phyloP scores from a whole-genome alignment of 2,113 vertebrate species.

The Pterocles burchelli region DNA sequence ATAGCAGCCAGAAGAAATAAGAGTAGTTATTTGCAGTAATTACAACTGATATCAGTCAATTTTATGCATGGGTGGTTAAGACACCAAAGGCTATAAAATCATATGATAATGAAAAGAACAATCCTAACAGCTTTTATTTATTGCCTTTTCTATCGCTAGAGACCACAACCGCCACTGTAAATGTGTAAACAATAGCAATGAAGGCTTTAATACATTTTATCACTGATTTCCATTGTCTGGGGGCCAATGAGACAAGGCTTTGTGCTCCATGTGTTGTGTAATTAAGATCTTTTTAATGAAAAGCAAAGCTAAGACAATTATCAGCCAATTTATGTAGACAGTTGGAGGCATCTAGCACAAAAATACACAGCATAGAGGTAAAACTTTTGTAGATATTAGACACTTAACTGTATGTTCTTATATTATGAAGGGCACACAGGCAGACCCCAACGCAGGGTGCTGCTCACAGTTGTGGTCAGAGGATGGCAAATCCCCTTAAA shows the following conservation, averaged over 20 bases:
- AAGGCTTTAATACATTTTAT: slow-evolving; percentile 63
- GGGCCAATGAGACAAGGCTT: background rate
- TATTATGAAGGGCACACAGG: too few species aligned
- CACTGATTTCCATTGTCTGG: slow-evolving; percentile 18
- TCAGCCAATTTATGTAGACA: slow-evolving; percentile 50
- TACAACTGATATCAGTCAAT: slow-evolving; percentile 53
- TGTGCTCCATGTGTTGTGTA: slow-evolving; percentile 12
- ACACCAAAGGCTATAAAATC: slow-evolving; percentile 59
- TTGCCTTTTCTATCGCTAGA: slow-evolving; percentile 43
- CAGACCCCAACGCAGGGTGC: background rate
- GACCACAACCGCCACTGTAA: slow-evolving; percentile 38
- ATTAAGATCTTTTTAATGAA: slow-evolving; percentile 65
- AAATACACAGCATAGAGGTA: background rate
- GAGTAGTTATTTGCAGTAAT: slow-evolving; percentile 57
- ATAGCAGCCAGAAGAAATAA: slow-evolving; percentile 40
- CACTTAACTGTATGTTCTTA: background rate
- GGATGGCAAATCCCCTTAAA: background rate
- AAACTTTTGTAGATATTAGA: slow-evolving; percentile 3
- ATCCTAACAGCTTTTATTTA: slow-evolving; percentile 66
- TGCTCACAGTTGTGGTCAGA: background rate
- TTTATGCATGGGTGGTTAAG: slow-evolving; percentile 58
- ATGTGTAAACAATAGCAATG: slow-evolving; percentile 55
- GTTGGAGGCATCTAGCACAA: background rate
- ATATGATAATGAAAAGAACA: slow-evolving; percentile 65
- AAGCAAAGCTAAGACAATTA: slow-evolving; percentile 26